These are phyloP conservation scores for Hemicordylus capensis DNA, from an alignment of 2,113 vertebrate species.

Conservation along the genomic window DNA sequence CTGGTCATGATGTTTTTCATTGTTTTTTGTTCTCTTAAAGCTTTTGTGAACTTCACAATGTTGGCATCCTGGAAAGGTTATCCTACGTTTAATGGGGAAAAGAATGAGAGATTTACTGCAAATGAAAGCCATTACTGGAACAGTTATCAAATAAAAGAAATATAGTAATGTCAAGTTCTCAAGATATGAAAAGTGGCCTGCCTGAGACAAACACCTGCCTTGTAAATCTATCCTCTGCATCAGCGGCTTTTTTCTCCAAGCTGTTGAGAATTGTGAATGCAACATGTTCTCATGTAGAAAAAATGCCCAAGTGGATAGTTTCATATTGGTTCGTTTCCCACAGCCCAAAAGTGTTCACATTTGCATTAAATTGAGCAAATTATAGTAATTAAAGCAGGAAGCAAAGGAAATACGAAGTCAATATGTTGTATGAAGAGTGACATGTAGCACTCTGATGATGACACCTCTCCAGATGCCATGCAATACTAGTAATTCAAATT, in stretches of 20 bases:
- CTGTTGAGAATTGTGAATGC: conserved; percentile 18
- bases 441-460: background rate
- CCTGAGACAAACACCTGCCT: conserved; percentile 47
- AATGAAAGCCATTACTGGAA: conserved; percentile 60
- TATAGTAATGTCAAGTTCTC: conserved; percentile 59
- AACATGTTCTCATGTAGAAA: background rate
- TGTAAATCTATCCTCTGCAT: conserved; percentile 36
- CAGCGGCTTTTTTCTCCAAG: background rate
- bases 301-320: accelerated
- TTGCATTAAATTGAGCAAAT: background rate
- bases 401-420: background rate
- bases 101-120: conserved; percentile 61
- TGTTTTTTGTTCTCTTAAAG: conserved; percentile 14
- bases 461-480: background rate
- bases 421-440: background rate
- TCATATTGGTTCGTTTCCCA: accelerated
- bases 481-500: background rate
- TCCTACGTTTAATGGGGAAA: conserved; percentile 46
- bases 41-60: background rate
- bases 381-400: background rate
- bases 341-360: background rate
- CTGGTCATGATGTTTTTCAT: background rate
- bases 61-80: conserved; percentile 56
- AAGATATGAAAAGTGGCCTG: conserved; percentile 54
- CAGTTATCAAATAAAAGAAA: conserved; percentile 69